phyloP scores from a whole-genome alignment of 2,888 invertebrate species.

The Chaitophorus viminalis region DNA sequence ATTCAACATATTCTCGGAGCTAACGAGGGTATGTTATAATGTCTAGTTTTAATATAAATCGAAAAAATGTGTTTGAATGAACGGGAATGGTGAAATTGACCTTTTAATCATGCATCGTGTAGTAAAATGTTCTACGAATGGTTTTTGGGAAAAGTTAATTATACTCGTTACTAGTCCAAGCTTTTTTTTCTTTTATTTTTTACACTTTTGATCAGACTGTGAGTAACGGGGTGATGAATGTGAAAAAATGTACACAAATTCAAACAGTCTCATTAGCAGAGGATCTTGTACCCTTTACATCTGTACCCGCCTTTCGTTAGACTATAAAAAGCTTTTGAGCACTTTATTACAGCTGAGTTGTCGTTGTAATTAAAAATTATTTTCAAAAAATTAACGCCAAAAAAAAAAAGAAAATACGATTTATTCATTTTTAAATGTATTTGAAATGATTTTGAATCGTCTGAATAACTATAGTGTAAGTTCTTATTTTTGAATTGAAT shows the following conservation, averaged over 20 bases:
- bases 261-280: constrained; percentile 22
- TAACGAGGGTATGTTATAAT: constrained; percentile 39
- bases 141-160: constrained; percentile 47
- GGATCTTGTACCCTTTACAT: constrained; percentile 2
- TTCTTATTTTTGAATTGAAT: not conserved
- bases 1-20: constrained; percentile 34
- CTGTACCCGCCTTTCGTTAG: not conserved
- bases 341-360: not conserved
- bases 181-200: not conserved
- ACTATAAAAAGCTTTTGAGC: constrained; percentile 12
- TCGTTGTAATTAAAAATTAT: constrained; percentile 16
- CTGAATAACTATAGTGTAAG: not conserved
- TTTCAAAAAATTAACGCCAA: not conserved
- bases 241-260: constrained; percentile 14
- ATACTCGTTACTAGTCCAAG: not conserved
- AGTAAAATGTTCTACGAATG: constrained; percentile 33
- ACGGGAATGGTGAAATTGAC: constrained; percentile 33
- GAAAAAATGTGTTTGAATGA: constrained; percentile 14
- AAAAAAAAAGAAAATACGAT: not conserved
- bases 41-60: constrained; percentile 54
- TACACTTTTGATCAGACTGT: not conserved
- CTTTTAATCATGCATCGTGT: constrained; percentile 36
- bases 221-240: not conserved
- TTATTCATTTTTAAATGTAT: not conserved
- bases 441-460: not conserved